Evolutionary conservation across 1,140 invertebrate species (phyloP).

Genomic region (Eumaeus atala): DNA sequence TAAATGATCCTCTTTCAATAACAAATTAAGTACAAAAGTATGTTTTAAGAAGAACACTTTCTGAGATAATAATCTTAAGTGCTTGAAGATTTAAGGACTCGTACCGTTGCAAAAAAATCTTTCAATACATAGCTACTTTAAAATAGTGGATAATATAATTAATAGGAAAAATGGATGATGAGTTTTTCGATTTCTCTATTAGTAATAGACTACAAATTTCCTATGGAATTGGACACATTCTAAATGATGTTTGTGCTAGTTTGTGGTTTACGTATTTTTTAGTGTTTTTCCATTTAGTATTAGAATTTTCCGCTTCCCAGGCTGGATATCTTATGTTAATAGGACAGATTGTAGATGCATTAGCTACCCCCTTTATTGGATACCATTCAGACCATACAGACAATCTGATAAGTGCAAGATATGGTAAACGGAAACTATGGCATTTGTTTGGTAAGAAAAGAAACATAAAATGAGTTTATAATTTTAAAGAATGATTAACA

Average conservation of each 20-base stretch:
- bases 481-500: too few species aligned
- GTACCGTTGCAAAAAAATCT: too few species aligned
- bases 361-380: slow-evolving; percentile 93
- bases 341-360: slow-evolving; percentile 92
- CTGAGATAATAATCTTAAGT: too few species aligned
- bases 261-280: slow-evolving; percentile 99
- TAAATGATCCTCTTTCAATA: too few species aligned
- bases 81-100: too few species aligned
- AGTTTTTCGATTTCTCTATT: slow-evolving; percentile 62
- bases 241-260: slow-evolving; percentile 96
- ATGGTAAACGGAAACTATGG: slow-evolving; percentile 93
- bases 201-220: slow-evolving; percentile 58
- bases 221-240: slow-evolving; percentile 87
- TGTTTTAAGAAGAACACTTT: too few species aligned
- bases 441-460: slow-evolving; percentile 86
- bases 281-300: slow-evolving; percentile 88
- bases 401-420: slow-evolving; percentile 78
- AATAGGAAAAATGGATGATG: slow-evolving; percentile 52
- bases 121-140: not conserved
- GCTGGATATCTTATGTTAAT: slow-evolving; percentile 88
- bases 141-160: slow-evolving; percentile 13
- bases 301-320: slow-evolving; percentile 80
- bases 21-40: too few species aligned
- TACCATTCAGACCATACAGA: slow-evolving; percentile 87
- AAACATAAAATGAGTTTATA: too few species aligned